Conservation (phyloP, 23 tunicate genomes). For the Corella eumyota region DNA sequence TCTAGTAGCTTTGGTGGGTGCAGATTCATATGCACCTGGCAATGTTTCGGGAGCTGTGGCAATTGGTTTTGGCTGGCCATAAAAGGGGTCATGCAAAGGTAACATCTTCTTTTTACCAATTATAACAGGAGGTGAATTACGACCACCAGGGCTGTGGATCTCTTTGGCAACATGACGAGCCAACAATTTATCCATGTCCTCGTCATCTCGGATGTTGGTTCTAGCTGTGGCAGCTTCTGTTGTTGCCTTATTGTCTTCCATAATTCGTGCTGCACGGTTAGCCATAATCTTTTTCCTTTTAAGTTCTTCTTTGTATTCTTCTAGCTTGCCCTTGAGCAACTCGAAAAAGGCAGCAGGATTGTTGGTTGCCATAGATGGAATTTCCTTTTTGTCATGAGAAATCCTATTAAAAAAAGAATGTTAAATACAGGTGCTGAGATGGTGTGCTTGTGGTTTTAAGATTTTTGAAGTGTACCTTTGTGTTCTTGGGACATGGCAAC, state of each 20-base stretch:
- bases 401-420: background rate
- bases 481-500: slow-evolving; percentile 28
- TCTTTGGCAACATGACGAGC: slow-evolving; percentile 30
- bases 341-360: slow-evolving; percentile 60
- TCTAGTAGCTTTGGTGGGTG: no score
- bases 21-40: no score
- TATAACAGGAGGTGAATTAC: slow-evolving; percentile 18
- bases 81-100: background rate
- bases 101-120: background rate
- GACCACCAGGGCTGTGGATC: slow-evolving; percentile 48
- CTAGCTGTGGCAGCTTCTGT: slow-evolving; percentile 1
- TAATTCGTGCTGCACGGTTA: background rate
- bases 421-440: no score
- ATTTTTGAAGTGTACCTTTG: no score
- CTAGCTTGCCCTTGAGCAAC: slow-evolving; percentile 30
- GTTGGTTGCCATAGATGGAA: slow-evolving; percentile 69
- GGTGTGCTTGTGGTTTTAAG: no score
- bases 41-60: no score
- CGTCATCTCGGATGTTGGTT: slow-evolving; percentile 15
- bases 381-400: slow-evolving; percentile 30
- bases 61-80: no score
- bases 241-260: background rate
- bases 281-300: slow-evolving; percentile 18
- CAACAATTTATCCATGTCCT: slow-evolving; percentile 42
- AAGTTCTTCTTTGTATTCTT: slow-evolving; percentile 53